Percentiles rank a stretch among this genome's conserved stretches.
phyloP scores from a whole-genome alignment of 2,888 invertebrate species.

The Hyles lineata region DNA sequence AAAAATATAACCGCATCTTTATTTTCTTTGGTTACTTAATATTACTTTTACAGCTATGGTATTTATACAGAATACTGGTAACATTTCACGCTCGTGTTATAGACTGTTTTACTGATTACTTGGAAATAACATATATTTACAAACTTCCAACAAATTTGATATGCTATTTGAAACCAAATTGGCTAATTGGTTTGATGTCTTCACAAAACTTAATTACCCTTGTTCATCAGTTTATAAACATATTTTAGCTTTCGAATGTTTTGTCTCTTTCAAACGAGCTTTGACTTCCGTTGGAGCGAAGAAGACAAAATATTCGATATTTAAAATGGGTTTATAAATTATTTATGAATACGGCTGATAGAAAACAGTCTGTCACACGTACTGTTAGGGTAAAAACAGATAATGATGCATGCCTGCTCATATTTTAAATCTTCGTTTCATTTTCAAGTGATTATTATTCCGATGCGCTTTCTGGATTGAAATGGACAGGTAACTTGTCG shows the following conservation, averaged over 20 bases:
- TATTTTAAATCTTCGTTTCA: not conserved
- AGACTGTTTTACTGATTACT: not conserved
- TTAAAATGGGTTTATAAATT: no score
- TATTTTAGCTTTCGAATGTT: no score
- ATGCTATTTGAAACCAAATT: no score
- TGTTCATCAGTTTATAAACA: no score
- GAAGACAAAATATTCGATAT: no score
- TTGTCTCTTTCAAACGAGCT: no score
- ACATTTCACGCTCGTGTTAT: not conserved
- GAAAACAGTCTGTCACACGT: slow-evolving; percentile 12
- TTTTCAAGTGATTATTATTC: not conserved
- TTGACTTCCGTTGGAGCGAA: no score
- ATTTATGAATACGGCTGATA: not conserved
- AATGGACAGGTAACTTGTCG: not conserved
- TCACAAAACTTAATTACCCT: not conserved
- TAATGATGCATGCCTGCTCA: not conserved
- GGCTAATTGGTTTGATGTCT: not conserved
- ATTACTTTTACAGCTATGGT: slow-evolving; percentile 33
- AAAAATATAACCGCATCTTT: slow-evolving; percentile 31
- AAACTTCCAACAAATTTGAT: not conserved
- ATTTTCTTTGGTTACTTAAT: slow-evolving; percentile 39
- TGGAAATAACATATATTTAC: not conserved
- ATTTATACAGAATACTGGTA: slow-evolving; percentile 31
- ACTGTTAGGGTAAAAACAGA: slow-evolving; percentile 2
- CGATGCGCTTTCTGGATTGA: no score